phyloP scores from a whole-genome alignment of 2,888 invertebrate genomes.

The Heliconius charithonia region DNA sequence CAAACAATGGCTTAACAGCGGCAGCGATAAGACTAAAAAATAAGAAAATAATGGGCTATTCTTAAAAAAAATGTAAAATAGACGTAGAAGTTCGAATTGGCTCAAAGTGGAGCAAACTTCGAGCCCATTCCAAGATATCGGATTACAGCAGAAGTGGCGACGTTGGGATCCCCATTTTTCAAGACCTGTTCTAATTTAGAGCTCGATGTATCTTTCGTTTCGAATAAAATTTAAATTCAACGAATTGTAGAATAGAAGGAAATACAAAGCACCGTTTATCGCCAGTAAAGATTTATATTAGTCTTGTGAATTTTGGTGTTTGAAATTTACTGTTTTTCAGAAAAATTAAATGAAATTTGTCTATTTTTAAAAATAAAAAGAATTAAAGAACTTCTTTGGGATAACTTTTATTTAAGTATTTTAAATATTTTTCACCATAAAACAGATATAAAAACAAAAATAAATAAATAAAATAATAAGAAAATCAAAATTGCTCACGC shows the following conservation, averaged over 20 bases:
- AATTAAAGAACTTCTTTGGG: too few relatives aligned
- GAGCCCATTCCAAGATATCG: slow-evolving; percentile 45
- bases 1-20: too few relatives aligned
- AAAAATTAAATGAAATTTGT: not conserved
- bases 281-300: slow-evolving; percentile 23
- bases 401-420: too few relatives aligned
- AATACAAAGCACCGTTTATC: slow-evolving; percentile 25
- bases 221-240: slow-evolving; percentile 34
- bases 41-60: too few relatives aligned
- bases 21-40: too few relatives aligned
- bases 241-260: slow-evolving; percentile 19
- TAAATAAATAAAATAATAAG: too few relatives aligned
- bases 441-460: not conserved
- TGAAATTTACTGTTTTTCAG: not conserved
- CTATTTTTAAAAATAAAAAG: not conserved
- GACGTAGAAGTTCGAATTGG: slow-evolving; percentile 9
- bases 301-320: slow-evolving; percentile 1
- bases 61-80: not conserved
- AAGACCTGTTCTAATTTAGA: slow-evolving; percentile 40
- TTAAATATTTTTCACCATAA: not conserved
- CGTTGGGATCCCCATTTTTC: slow-evolving; percentile 43
- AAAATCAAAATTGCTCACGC: too few relatives aligned
- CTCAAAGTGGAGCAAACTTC: slow-evolving; percentile 35
- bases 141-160: slow-evolving; percentile 45
- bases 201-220: slow-evolving; percentile 37